These are phyloP conservation scores for Buathra laborator DNA, from an alignment of 2,888 invertebrate species.

Conservation along the genomic window DNA sequence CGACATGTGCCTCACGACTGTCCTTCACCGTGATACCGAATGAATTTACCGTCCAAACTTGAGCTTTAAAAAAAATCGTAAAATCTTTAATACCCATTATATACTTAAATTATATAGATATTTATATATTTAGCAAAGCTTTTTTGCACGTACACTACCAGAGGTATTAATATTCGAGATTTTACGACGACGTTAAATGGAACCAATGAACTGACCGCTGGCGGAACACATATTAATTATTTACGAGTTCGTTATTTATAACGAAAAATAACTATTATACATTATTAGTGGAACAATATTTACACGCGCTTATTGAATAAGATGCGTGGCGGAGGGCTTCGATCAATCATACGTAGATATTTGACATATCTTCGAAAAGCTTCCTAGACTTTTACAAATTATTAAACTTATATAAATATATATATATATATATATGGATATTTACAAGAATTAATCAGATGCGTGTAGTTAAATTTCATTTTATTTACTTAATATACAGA, in stretches of 20 bases:
- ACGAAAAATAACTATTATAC: constrained; percentile 33
- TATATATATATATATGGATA: constrained; percentile 17
- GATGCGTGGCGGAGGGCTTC: not conserved
- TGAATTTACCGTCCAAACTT: constrained; percentile 19
- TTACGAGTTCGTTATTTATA: constrained; percentile 53
- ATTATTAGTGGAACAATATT: constrained; percentile 8
- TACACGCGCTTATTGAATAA: constrained; percentile 4
- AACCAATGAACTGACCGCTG: constrained; percentile 65
- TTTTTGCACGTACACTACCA: constrained; percentile 44
- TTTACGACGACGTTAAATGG: constrained; percentile 40
- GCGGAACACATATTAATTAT: constrained; percentile 54
- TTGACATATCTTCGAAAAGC: constrained; percentile 45
- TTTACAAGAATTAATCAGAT: not conserved
- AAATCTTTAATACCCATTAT: constrained; percentile 11
- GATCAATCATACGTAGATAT: constrained; percentile 22
- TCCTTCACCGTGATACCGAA: constrained; percentile 54
- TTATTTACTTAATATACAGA: constrained; percentile 47
- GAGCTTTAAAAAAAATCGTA: constrained; percentile 48
- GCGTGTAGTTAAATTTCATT: constrained; percentile 9
- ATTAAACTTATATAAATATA: constrained; percentile 28
- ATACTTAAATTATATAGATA: constrained; percentile 28
- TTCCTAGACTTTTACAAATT: constrained; percentile 39
- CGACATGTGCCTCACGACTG: constrained; percentile 73
- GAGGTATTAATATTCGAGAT: constrained; percentile 45
- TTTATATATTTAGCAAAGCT: constrained; percentile 31